Base-by-base conservation (phyloP, 2,113 vertebrate species). In the Cololabis saira region DNA sequence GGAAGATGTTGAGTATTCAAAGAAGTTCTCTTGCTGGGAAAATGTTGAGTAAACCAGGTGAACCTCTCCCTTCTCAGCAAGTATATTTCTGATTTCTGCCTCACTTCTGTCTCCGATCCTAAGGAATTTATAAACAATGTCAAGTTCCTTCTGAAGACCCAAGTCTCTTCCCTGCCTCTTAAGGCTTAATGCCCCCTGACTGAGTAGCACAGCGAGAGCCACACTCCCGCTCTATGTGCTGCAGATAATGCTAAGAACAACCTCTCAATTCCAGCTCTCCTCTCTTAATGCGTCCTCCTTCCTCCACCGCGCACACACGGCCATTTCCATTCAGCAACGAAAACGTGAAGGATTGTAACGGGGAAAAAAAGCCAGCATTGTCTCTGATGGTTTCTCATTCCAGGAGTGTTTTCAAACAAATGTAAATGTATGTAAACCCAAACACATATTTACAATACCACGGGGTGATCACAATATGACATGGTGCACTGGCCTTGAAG, bases 401-500 rank as follows among this genome's bases (percentile, higher is more conserved):
- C 86, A 70, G 67, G 84, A 83, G 83, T 84, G 83, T 81, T 80
- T 81, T 59, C 70, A 82, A 87, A 84, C 83, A 81, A 1, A 55
- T 91, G 86, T 89, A 92, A 94, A 92, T 87, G 74, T 87, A 83
- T 87, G 90, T 88, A 92, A 93, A 83, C 67, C 81, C 81, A 92
- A 92, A 89, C 85, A 91, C 79, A 93, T 93, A 92, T 93, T 93
- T 92, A 92, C 92, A 93, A 93, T 80, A 80, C 41, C 71, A 89
- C 79, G 45, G 86, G 84, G 90, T 94, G 93, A 94, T 93, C 92
- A 94, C 92, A 93, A 93, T 84, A 92, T 78, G 90, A 85, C 88
- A 93, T 85, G 91, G 86, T 78, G 5, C 84, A 37, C 87, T 86
- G 85, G 92, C 90, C 91, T 82, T 92, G 91, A 86, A 93, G 92